Evolutionary conservation across 2,888 invertebrate species (phyloP).

Genomic region (Pyrocoelia pectoralis): DNA sequence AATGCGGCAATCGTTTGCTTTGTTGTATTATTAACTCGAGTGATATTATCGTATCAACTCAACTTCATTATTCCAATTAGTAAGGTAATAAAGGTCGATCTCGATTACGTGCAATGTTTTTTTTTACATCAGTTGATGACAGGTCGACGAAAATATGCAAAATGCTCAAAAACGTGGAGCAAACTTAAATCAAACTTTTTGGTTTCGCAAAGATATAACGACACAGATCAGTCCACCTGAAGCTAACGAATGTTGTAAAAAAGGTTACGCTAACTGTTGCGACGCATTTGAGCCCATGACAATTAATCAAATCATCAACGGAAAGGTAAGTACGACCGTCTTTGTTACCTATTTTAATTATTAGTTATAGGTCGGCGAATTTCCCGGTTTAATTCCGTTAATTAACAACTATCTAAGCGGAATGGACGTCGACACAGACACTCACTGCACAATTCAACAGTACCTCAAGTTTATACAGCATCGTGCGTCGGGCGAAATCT

Average conservation of each 20-base stretch:
- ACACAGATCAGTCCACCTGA: slow-evolving; percentile 62
- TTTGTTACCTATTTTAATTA: too few species aligned
- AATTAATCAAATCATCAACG: slow-evolving; percentile 97
- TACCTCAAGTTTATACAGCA: slow-evolving; percentile 92
- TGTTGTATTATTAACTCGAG: slow-evolving; percentile 94
- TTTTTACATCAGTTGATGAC: too few species aligned
- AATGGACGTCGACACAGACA: slow-evolving; percentile 98
- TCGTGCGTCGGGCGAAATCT: slow-evolving; percentile 86
- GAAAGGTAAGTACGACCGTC: slow-evolving; percentile 72
- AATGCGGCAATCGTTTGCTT: slow-evolving; percentile 99
- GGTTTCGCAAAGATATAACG: slow-evolving; percentile 87
- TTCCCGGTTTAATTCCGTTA: slow-evolving; percentile 94
- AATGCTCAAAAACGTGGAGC: slow-evolving; percentile 93
- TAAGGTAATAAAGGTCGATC: slow-evolving; percentile 64
- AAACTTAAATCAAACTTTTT: slow-evolving; percentile 83
- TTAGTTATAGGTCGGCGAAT: slow-evolving; percentile 74
- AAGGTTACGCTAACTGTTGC: slow-evolving; percentile 47
- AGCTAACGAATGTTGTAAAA: slow-evolving; percentile 56
- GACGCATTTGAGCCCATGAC: slow-evolving; percentile 81
- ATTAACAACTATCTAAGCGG: slow-evolving; percentile 93
- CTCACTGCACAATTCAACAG: slow-evolving; percentile 95
- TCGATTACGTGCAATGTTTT: neutral
- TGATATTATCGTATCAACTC: slow-evolving; percentile 94
- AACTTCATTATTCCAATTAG: slow-evolving; percentile 98
- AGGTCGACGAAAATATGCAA: slow-evolving; percentile 95